These are phyloP conservation scores for Dorcus hopei DNA, from an alignment of 2,888 invertebrate species.

Conservation along the genomic window DNA sequence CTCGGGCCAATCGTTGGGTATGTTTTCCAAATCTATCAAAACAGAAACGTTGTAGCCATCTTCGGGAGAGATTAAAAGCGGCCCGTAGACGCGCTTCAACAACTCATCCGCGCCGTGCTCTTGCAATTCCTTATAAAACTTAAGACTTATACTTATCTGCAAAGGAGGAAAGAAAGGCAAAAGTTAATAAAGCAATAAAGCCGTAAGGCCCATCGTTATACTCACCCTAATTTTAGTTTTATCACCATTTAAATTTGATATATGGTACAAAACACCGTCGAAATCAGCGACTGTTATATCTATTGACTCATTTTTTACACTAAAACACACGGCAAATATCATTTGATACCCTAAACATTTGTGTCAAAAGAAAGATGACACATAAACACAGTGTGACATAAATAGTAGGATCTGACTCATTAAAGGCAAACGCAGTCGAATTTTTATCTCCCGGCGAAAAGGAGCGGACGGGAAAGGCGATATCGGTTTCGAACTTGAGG, in stretches of 20 bases:
- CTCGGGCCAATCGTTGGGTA: constrained; percentile 86
- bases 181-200: constrained; percentile 5
- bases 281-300: constrained; percentile 96
- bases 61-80: constrained; percentile 78
- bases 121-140: constrained; percentile 97
- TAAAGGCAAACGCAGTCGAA: not conserved
- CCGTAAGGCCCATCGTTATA: constrained; percentile 21
- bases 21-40: constrained; percentile 86
- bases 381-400: constrained; percentile 17
- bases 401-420: constrained; percentile 16
- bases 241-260: constrained; percentile 95
- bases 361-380: constrained; percentile 4
- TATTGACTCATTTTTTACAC: constrained; percentile 91
- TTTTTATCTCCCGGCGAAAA: not conserved
- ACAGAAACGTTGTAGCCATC: constrained; percentile 94
- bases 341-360: not conserved
- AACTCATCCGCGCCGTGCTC: constrained; percentile 98
- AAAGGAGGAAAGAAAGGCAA: constrained; percentile 34
- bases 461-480: not conserved
- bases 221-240: constrained; percentile 96
- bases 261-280: constrained; percentile 97
- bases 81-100: constrained; percentile 88
- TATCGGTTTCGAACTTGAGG: too few species aligned
- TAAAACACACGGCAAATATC: constrained; percentile 51
- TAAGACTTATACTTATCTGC: constrained; percentile 95